Conservation (phyloP, 2,888 invertebrate genomes). For the Pandemis cinnamomeana region DNA sequence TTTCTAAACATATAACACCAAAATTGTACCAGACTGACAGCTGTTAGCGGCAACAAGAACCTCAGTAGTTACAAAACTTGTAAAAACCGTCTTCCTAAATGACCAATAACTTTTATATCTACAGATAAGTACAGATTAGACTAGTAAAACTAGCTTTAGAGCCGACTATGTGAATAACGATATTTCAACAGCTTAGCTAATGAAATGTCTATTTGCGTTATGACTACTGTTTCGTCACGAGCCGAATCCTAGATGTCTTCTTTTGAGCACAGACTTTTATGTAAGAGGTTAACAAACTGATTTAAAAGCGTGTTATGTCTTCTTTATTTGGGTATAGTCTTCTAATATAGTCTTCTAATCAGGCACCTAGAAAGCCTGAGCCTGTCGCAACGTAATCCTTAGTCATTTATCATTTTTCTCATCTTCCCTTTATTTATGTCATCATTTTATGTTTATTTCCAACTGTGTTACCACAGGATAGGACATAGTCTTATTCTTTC, state of each 20-base stretch:
- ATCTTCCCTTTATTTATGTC: no score
- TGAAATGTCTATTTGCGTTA: conserved; percentile 11
- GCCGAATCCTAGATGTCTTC: neutral
- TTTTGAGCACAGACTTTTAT: conserved; percentile 6
- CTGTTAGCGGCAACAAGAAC: neutral
- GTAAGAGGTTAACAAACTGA: conserved; percentile 4
- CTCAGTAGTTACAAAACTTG: neutral
- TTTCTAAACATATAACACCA: neutral
- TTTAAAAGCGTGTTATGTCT: conserved; percentile 7
- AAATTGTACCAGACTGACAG: neutral
- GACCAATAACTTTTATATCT: neutral
- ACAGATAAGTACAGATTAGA: conserved; percentile 30
- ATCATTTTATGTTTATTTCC: no score
- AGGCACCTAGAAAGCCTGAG: conserved; percentile 1
- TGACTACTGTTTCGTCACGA: conserved; percentile 17
- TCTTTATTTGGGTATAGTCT: conserved; percentile 4
- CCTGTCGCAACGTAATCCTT: neutral
- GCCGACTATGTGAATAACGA: conserved; percentile 2
- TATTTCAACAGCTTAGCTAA: conserved; percentile 12
- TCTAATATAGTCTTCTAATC: neutral
- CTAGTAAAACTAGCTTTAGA: conserved; percentile 18
- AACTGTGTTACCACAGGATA: no score
- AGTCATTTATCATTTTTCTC: neutral
- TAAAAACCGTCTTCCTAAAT: neutral
- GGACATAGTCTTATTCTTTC: no score